phyloP scores from a whole-genome alignment of 2,888 invertebrate species.

The Lycaena phlaeas region DNA sequence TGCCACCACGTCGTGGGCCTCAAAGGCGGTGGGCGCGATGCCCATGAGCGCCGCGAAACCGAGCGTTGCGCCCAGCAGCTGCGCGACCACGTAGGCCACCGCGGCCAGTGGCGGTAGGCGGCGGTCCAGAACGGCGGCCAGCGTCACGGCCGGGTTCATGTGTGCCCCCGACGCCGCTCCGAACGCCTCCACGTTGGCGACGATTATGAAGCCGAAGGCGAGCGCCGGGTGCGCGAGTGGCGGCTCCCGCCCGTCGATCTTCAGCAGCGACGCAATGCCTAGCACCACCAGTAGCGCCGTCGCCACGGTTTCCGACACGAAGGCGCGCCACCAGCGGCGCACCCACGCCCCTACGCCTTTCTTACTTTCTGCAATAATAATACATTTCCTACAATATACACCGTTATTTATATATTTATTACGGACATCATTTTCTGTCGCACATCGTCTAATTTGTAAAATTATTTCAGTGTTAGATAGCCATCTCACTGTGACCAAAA shows the following conservation, averaged over 20 bases:
- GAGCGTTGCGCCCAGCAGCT: conserved; percentile 37
- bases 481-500: too few relatives aligned
- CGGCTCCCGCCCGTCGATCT: conserved; percentile 19
- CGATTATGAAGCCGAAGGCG: conserved; percentile 50
- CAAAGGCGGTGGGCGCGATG: conserved; percentile 23
- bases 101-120: conserved; percentile 45
- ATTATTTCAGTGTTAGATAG: too few relatives aligned
- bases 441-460: too few relatives aligned
- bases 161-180: conserved; percentile 85
- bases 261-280: conserved; percentile 39
- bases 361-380: neutral
- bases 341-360: conserved; percentile 28
- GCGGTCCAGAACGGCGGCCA: conserved; percentile 74
- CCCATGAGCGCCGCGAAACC: conserved; percentile 39
- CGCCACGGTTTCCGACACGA: conserved; percentile 40
- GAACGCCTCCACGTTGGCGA: conserved; percentile 52
- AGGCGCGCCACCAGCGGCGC: conserved; percentile 48
- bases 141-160: conserved; percentile 84
- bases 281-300: conserved; percentile 55
- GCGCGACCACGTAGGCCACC: conserved; percentile 37
- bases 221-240: conserved; percentile 45
- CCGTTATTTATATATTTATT: too few relatives aligned
- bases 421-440: too few relatives aligned
- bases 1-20: conserved; percentile 9
- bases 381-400: too few relatives aligned